phyloP scores from a whole-genome alignment of 2,888 invertebrate species.

The Graphium colonna region DNA sequence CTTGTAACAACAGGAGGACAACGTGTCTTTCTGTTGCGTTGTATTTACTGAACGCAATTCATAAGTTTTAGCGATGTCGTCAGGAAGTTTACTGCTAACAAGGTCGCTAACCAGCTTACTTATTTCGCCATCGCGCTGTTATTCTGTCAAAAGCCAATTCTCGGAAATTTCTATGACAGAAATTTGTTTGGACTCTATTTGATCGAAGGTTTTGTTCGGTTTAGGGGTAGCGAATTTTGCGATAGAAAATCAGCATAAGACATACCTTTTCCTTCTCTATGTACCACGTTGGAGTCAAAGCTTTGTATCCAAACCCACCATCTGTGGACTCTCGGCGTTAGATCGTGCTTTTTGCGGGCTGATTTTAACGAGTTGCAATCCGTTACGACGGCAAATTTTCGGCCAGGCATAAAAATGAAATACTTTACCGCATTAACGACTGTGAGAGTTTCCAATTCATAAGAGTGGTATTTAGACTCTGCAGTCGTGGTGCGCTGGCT shows the following conservation, averaged over 20 bases:
- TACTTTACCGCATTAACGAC: constrained; percentile 20
- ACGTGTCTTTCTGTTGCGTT: constrained; percentile 24
- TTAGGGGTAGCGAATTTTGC: not conserved
- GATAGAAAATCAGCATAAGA: too few species aligned
- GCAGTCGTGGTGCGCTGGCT: too few species aligned
- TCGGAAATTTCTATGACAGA: too few species aligned
- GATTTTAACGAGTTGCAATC: constrained; percentile 26
- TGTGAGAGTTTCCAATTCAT: too few species aligned
- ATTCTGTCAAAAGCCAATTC: constrained; percentile 38
- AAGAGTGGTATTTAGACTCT: too few species aligned
- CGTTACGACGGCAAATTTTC: constrained; percentile 23
- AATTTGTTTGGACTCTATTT: constrained; percentile 27
- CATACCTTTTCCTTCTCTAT: not conserved
- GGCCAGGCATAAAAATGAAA: constrained; percentile 26
- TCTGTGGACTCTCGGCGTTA: constrained; percentile 21
- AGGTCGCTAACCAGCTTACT: constrained; percentile 27
- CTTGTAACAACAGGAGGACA: constrained; percentile 34
- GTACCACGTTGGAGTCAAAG: constrained; percentile 23
- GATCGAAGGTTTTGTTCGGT: too few species aligned
- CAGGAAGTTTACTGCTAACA: constrained; percentile 12
- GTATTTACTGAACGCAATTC: constrained; percentile 31
- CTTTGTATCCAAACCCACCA: constrained; percentile 26
- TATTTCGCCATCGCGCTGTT: constrained; percentile 33
- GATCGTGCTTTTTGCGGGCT: constrained; percentile 15
- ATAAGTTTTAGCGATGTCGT: constrained; percentile 26